phyloP scores from a whole-genome alignment of 2,888 invertebrate species.

The Harpalus rufipes region DNA sequence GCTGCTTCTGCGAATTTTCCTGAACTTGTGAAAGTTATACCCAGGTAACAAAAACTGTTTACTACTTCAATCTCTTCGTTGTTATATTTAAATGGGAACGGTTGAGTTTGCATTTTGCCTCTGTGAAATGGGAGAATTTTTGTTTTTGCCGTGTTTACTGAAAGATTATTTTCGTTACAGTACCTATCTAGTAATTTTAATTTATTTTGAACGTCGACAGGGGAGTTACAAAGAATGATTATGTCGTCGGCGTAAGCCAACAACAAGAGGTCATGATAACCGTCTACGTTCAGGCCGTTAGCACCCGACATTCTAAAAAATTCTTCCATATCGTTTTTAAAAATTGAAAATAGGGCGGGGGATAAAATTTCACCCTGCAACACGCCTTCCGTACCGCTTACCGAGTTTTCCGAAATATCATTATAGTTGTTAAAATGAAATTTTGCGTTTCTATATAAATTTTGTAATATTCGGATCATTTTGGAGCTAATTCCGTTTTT shows the following conservation, averaged over 20 bases:
- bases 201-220: constrained; percentile 16
- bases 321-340: constrained; percentile 9
- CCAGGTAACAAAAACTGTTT: constrained; percentile 8
- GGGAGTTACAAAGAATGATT: constrained; percentile 4
- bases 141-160: background rate
- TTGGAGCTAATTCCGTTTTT: background rate
- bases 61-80: constrained; percentile 1
- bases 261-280: background rate
- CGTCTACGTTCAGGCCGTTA: constrained; percentile 5
- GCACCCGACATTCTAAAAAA: constrained; percentile 16
- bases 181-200: background rate
- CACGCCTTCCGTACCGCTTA: too few species aligned
- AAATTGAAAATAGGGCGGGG: background rate
- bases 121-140: constrained; percentile 2
- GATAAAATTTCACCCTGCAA: background rate
- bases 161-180: background rate
- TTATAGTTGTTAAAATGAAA: background rate
- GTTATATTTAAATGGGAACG: constrained; percentile 3
- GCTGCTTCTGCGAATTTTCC: constrained; percentile 12
- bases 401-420: too few species aligned
- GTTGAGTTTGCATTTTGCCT: background rate
- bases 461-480: background rate
- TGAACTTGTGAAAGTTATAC: constrained; percentile 9
- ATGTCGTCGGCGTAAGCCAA: constrained; percentile 32
- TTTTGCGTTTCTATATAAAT: background rate